Base-by-base conservation (phyloP, 1,140 invertebrate species). In the Geopemphigus sp. region DNA sequence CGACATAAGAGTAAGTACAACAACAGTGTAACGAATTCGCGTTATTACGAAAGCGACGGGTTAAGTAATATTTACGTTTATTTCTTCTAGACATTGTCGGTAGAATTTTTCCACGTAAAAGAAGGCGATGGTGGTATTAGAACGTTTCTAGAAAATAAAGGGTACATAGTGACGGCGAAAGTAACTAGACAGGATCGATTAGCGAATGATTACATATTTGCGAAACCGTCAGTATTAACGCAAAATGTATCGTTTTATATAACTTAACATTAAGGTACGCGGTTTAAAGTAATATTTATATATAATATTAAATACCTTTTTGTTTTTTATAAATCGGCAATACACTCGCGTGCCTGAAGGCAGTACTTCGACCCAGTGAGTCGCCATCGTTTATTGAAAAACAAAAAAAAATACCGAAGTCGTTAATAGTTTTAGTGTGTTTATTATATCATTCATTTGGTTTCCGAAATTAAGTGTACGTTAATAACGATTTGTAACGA, bases 1-100 rank as follows among this genome's bases (percentile, higher is more conserved):
- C 2, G 83, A 87, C 80, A 88, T 88, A 80, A 82, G 83, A 83
- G 86, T 85, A 82, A 73, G 76, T 80, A 24, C 0, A 73, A 1
- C 54, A 24, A n/a, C 54, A 3, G 12, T 32, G 17, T 24, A n/a
- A n/a, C n/a, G n/a, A n/a, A n/a, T 45, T 3, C 45, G 15, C 24
- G 10, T 76, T 8, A 76, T n/a, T 29, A 53, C 53, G 2, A 12
- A 26, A 14, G 24, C 50, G 24, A 24, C 19, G 32, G 19, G 14
- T 5, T 45, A 19, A 47, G 3, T 29, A 14, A 26, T 26, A 47
- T 68, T 54, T 54, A 57, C 10, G 15, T 72, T 29, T 56, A 50
- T 66, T 76, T 81, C n/a, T n/a, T n/a, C 39, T 66, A 81, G 81
- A 81, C 81, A 26, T 72, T 81, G 39, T 81, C 81, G 22, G 81